Percentiles rank a stretch among this genome's conserved stretches.
Evolutionary conservation across 2,888 invertebrate genomes (phyloP).

Genomic region (Panopea generosa): DNA sequence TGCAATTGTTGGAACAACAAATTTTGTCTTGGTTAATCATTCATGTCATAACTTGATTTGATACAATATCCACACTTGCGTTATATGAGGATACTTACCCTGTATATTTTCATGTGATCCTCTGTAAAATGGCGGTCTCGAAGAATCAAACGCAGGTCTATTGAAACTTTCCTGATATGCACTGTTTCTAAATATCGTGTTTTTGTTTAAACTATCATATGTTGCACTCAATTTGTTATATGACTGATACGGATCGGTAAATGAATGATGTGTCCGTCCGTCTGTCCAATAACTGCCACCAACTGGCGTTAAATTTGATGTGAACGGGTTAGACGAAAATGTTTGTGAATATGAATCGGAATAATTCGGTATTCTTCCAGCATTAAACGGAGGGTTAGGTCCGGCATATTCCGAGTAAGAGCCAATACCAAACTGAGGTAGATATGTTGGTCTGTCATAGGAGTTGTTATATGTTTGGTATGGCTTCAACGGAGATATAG

Average conservation of each 20-base stretch:
- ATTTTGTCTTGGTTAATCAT: too few species aligned
- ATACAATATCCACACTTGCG: too few species aligned
- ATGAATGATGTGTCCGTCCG: constrained; percentile 61
- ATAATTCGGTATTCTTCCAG: constrained; percentile 63
- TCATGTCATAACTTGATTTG: too few species aligned
- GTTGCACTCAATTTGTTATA: constrained; percentile 67
- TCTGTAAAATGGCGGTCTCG: constrained; percentile 68
- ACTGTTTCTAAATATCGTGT: constrained; percentile 63
- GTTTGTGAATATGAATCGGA: constrained; percentile 67
- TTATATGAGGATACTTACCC: constrained; percentile 66
- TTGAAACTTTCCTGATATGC: constrained; percentile 70
- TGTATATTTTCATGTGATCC: constrained; percentile 73
- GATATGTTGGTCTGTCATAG: constrained; percentile 72
- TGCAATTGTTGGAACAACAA: too few species aligned
- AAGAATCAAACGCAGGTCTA: constrained; percentile 70
- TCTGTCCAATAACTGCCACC: constrained; percentile 71
- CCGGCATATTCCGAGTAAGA: constrained; percentile 75
- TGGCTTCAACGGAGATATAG: constrained; percentile 71
- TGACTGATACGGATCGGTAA: constrained; percentile 68
- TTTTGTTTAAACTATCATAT: constrained; percentile 73
- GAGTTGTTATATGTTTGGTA: constrained; percentile 62
- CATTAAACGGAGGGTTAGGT: constrained; percentile 53
- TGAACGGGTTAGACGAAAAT: constrained; percentile 66
- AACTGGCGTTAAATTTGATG: constrained; percentile 61
- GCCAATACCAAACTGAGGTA: constrained; percentile 74